Evolutionary conservation across 2,888 invertebrate genomes (phyloP), one percentile per base, ranked within the genome.

Genomic region (Sepioteuthis lessoniana): DNA sequence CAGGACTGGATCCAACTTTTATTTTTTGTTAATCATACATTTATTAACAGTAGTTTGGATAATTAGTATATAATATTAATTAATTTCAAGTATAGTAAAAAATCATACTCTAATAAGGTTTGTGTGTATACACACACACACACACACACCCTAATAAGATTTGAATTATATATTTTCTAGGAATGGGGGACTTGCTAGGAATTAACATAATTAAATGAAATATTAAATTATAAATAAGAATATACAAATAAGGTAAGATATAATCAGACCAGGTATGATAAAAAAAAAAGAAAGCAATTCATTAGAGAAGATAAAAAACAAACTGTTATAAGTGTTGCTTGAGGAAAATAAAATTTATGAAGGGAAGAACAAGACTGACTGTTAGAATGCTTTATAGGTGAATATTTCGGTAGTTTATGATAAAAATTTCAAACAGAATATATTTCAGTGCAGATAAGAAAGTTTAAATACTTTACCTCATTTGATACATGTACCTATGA

Each of bases 351-450:
- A 8, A n/a, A 76, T 76, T n/a, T 35, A 13, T 76, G 16, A n/a
- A 35, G 13, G 76, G 60, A 31, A 76, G 76, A 76, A 76, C n/a
- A n/a, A 21, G n/a, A 21, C 16, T 76, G n/a, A 76, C 76, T 16
- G 76, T 76, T 76, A 76, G n/a, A 76, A 76, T 76, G n/a, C n/a
- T 35, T n/a, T n/a, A 76, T n/a, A 76, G 76, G 76, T 76, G n/a
- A n/a, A 76, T n/a, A 76, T n/a, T 76, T 76, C n/a, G n/a, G 1
- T n/a, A 76, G 19, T 76, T n/a, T 35, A n/a, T 76, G 76, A 16
- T 76, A 31, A 91, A 47, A 37, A 42, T 46, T 16, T 16, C 91
- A 91, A 42, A 91, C 91, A 91, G 38, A 91, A n/a, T 91, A 91
- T 91, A 91, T 42, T 46, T 38, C 91, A 91, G 91, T 91, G 38